A percentile compares a stretch with the other conserved stretches of the same genome.
These are phyloP conservation scores for Lordiphosa stackelbergi DNA, from an alignment of 1,140 invertebrate genomes.

Conservation along the genomic window DNA sequence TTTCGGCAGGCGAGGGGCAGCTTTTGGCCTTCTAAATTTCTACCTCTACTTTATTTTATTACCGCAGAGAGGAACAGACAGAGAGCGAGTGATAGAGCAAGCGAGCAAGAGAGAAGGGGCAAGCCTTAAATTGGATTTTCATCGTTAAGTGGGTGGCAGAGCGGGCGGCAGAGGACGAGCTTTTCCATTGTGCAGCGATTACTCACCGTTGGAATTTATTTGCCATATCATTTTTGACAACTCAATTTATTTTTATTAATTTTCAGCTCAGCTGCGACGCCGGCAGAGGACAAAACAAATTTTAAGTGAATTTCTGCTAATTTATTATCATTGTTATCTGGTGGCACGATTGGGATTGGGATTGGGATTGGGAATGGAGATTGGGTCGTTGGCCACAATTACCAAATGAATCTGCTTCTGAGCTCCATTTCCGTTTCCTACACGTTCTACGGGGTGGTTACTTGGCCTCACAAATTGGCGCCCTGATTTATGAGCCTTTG, in stretches of 20 bases:
- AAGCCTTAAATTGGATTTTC: conserved; percentile 75
- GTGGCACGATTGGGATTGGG: conserved; percentile 17
- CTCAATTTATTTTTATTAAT: conserved; percentile 78
- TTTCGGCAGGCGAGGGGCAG: conserved; percentile 48
- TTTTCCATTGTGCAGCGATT: conserved; percentile 65
- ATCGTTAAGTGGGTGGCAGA: conserved; percentile 69
- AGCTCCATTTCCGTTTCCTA: conserved; percentile 11
- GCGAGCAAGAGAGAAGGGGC: conserved; percentile 14
- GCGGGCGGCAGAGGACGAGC: conserved; percentile 12
- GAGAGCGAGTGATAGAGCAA: not conserved
- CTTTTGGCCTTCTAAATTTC: conserved; percentile 18
- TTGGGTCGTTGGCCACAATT: conserved; percentile 72
- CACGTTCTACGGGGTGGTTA: not conserved
- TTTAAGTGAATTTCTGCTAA: conserved; percentile 77
- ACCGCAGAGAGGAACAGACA: conserved; percentile 38
- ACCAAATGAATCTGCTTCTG: conserved; percentile 68
- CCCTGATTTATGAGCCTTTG: conserved; percentile 71
- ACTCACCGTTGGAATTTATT: conserved; percentile 77
- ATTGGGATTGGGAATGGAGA: not conserved
- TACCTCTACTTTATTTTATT: conserved; percentile 75
- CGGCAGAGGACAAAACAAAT: conserved; percentile 26
- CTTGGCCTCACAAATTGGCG: conserved; percentile 55
- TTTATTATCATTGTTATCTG: conserved; percentile 76
- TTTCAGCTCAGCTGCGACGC: conserved; percentile 57
- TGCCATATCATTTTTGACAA: conserved; percentile 77